Conservation (phyloP, 2,113 vertebrate genomes). For the Pyrgilauda ruficollis region DNA sequence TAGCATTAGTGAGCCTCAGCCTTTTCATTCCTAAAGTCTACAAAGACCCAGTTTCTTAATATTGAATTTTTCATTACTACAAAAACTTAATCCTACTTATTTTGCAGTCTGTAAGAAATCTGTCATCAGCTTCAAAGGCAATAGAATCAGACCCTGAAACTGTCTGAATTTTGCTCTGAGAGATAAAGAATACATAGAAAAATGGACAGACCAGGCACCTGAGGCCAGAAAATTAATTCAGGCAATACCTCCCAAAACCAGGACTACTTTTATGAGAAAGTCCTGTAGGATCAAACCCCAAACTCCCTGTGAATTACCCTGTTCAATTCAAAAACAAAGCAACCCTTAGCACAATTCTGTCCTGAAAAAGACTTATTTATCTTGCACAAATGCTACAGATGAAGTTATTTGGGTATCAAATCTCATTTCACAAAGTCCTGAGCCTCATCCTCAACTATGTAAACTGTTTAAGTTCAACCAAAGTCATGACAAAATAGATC, state of each 20-base stretch:
- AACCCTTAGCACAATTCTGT: background rate
- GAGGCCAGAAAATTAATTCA: background rate
- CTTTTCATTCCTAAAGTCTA: background rate
- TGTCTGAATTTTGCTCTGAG: background rate
- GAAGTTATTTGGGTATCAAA: background rate
- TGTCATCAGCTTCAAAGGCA: slow-evolving; percentile 5
- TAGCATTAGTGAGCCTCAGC: background rate
- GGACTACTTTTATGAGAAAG: background rate
- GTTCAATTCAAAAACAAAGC: background rate
- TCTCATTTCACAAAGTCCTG: slow-evolving; percentile 1
- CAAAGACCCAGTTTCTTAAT: background rate
- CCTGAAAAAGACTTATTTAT: background rate
- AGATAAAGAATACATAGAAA: background rate
- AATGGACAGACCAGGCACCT: background rate
- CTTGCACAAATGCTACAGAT: background rate
- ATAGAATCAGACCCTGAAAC: background rate
- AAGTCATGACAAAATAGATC: slow-evolving; percentile 1
- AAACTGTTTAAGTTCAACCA: background rate
- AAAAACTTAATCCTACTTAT: slow-evolving; percentile 14
- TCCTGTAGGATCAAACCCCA: background rate
- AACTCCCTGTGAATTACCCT: background rate
- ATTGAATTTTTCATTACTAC: background rate
- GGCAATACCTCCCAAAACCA: background rate
- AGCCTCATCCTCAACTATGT: background rate
- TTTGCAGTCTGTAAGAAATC: background rate